These are phyloP conservation scores for Hydrotaea diabolus DNA, from an alignment of 2,888 invertebrate genomes.

Conservation along the genomic window DNA sequence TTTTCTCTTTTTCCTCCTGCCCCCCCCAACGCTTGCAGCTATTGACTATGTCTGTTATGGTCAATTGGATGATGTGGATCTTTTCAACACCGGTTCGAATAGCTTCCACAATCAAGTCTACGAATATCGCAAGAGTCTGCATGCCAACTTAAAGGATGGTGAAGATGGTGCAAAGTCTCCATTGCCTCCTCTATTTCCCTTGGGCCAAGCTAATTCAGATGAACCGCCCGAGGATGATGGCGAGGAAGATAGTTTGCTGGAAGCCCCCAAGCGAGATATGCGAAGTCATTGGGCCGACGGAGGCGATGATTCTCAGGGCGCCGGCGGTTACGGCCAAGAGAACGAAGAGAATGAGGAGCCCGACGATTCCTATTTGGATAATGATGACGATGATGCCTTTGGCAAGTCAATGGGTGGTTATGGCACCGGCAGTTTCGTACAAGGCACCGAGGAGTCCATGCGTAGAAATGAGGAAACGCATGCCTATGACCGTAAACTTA, in stretches of 20 bases:
- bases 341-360: slow-evolving; percentile 67
- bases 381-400: slow-evolving; percentile 62
- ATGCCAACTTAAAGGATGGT: slow-evolving; percentile 75
- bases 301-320: slow-evolving; percentile 54
- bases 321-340: slow-evolving; percentile 65
- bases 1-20: neutral
- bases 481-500: slow-evolving; percentile 76
- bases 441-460: slow-evolving; percentile 76
- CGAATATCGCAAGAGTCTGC: slow-evolving; percentile 77
- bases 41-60: slow-evolving; percentile 78
- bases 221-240: slow-evolving; percentile 62
- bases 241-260: slow-evolving; percentile 60
- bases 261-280: slow-evolving; percentile 47
- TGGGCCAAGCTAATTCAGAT: slow-evolving; percentile 69
- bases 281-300: slow-evolving; percentile 60
- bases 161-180: slow-evolving; percentile 71
- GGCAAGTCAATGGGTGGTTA: slow-evolving; percentile 69
- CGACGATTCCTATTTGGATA: slow-evolving; percentile 59
- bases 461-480: slow-evolving; percentile 76
- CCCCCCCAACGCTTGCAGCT: slow-evolving; percentile 69
- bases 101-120: slow-evolving; percentile 78
- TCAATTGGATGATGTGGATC: slow-evolving; percentile 77
- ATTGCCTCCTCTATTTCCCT: slow-evolving; percentile 73
- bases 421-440: slow-evolving; percentile 52
- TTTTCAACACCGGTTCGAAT: slow-evolving; percentile 76